Conservation (phyloP, 2,113 vertebrate species). For the Marmota flaviventris region DNA sequence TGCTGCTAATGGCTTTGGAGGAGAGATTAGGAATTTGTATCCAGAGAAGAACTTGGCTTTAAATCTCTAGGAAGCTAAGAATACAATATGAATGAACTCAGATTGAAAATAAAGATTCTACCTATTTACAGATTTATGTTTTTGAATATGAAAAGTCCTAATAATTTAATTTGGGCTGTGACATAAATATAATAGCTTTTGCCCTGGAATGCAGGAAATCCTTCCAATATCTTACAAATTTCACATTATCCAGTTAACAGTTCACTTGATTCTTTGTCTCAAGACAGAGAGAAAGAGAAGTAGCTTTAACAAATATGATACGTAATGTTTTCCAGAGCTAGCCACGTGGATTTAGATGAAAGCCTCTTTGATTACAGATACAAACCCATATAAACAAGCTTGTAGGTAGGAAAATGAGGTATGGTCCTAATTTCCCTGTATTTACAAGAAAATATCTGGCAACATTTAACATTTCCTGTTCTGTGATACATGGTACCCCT, state of each 20-base stretch:
- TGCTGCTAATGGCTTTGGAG: not conserved
- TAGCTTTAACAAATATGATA: not conserved
- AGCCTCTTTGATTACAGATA: not conserved
- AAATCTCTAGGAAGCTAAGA: not conserved
- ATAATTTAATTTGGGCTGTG: not conserved
- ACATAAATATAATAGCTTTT: not conserved
- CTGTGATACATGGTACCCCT: not conserved
- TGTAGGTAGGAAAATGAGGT: slow-evolving; percentile 37
- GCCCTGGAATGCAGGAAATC: not conserved
- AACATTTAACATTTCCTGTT: slow-evolving; percentile 57
- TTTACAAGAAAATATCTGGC: slow-evolving; percentile 16
- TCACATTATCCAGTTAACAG: slow-evolving; percentile 18
- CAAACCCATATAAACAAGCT: not conserved
- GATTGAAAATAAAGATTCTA: not conserved
- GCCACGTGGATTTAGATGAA: slow-evolving; percentile 5
- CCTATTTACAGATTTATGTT: not conserved
- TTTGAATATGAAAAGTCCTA: not conserved
- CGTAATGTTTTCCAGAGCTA: not conserved
- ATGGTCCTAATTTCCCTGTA: not conserved
- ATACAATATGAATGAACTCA: not conserved
- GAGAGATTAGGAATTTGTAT: not conserved
- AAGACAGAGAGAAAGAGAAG: not conserved
- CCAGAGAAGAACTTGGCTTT: not conserved
- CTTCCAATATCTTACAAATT: not conserved
- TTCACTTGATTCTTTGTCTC: not conserved